phyloP scores from a whole-genome alignment of 1,140 invertebrate genomes.

The Zophobas morio region DNA sequence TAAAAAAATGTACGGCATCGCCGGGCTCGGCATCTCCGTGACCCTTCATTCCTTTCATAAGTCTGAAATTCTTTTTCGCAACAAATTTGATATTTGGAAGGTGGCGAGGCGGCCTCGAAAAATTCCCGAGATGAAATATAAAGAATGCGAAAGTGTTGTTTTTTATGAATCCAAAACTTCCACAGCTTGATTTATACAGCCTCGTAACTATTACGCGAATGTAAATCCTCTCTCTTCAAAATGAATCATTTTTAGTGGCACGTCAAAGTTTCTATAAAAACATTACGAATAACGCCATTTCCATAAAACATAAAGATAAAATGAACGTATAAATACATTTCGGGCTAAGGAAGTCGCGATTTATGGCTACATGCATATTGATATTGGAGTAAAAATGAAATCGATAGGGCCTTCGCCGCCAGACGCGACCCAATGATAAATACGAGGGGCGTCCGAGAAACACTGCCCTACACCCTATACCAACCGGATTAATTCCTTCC shows the following conservation, averaged over 20 bases:
- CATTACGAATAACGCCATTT: slow-evolving; percentile 9
- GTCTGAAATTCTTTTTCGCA: slow-evolving; percentile 34
- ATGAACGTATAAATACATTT: slow-evolving; percentile 24
- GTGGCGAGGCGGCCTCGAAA: neutral
- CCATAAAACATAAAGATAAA: slow-evolving; percentile 34
- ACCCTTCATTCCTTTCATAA: slow-evolving; percentile 38
- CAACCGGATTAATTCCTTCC: too few relatives aligned
- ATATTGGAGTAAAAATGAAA: slow-evolving; percentile 25
- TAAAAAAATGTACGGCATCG: slow-evolving; percentile 1
- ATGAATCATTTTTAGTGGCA: slow-evolving; percentile 9
- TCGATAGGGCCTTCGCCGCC: neutral
- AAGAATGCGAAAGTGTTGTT: slow-evolving; percentile 23
- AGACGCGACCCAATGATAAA: neutral
- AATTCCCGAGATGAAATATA: slow-evolving; percentile 2
- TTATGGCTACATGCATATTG: slow-evolving; percentile 28
- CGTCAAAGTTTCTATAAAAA: slow-evolving; percentile 2
- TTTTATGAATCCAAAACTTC: slow-evolving; percentile 7
- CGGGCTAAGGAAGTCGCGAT: slow-evolving; percentile 23
- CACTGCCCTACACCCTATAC: too few relatives aligned
- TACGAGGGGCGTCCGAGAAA: too few relatives aligned
- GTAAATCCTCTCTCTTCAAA: slow-evolving; percentile 12
- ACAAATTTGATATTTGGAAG: slow-evolving; percentile 33
- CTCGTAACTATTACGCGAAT: slow-evolving; percentile 18
- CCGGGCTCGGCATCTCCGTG: slow-evolving; percentile 17
- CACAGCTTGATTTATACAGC: slow-evolving; percentile 16